phyloP scores from a whole-genome alignment of 2,888 invertebrate species.

The Ormia ochracea region DNA sequence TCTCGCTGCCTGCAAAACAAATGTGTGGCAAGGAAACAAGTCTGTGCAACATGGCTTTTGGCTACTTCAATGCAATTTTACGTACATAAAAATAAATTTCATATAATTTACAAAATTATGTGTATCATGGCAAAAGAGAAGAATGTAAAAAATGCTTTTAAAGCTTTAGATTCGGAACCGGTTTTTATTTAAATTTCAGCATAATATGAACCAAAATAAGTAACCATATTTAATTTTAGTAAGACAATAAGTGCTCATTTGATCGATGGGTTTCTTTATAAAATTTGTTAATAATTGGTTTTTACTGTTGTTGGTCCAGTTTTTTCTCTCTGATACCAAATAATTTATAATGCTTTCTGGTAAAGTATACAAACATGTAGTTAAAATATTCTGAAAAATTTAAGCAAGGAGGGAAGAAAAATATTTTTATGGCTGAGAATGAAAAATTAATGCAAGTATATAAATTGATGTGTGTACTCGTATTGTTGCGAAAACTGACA shows the following conservation, averaged over 20 bases:
- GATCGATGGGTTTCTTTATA: conserved; percentile 46
- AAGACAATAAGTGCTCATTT: conserved; percentile 49
- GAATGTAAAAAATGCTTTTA: background rate
- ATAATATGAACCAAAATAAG: background rate
- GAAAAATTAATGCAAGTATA: background rate
- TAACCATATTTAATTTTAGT: conserved; percentile 27
- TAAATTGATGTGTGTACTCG: too few species aligned
- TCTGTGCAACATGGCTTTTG: conserved; percentile 28
- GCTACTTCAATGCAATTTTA: conserved; percentile 38
- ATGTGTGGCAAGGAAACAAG: conserved; percentile 17
- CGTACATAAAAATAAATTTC: conserved; percentile 46
- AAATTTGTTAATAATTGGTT: conserved; percentile 31
- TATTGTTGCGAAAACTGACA: background rate
- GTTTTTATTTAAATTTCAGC: conserved; percentile 17
- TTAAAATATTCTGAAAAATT: conserved; percentile 1
- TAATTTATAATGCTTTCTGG: conserved; percentile 10
- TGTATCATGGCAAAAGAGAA: conserved; percentile 15
- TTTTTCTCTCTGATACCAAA: background rate
- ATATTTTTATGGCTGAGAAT: background rate
- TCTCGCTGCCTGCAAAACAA: background rate
- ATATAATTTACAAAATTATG: conserved; percentile 55
- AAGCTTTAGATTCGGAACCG: conserved; percentile 42
- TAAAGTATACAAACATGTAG: conserved; percentile 20
- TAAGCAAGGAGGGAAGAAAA: background rate
- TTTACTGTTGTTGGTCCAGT: background rate